Conservation (phyloP, 2,888 invertebrate genomes). For the Aphelenchoides bicaudatus region DNA sequence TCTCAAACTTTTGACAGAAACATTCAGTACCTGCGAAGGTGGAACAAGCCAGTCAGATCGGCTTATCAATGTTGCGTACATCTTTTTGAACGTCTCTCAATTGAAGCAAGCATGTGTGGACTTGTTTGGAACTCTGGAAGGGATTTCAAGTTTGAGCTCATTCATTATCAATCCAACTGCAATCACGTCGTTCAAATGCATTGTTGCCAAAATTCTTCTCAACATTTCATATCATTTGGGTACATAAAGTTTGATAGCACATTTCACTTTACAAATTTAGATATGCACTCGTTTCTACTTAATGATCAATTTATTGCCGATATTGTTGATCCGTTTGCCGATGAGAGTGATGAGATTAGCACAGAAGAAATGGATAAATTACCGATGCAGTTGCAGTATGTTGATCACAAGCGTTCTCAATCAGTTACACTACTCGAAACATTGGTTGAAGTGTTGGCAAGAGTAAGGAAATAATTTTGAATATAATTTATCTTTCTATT, state of each 20-base stretch:
- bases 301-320: slow-evolving; percentile 8
- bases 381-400: slow-evolving; percentile 17
- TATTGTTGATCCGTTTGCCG: slow-evolving; percentile 18
- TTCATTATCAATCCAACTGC: slow-evolving; percentile 7
- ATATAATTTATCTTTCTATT: not conserved
- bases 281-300: slow-evolving; percentile 2
- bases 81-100: slow-evolving; percentile 17
- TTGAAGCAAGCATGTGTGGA: slow-evolving; percentile 9
- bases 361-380: slow-evolving; percentile 19
- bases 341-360: slow-evolving; percentile 11
- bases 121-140: slow-evolving; percentile 8
- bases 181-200: not conserved
- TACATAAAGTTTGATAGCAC: not conserved
- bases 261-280: slow-evolving; percentile 1
- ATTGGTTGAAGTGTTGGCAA: slow-evolving; percentile 6
- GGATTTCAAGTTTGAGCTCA: slow-evolving; percentile 3
- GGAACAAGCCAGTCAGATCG: slow-evolving; percentile 5
- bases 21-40: slow-evolving; percentile 14
- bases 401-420: slow-evolving; percentile 16
- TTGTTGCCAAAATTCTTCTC: slow-evolving; percentile 13
- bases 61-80: slow-evolving; percentile 12
- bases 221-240: slow-evolving; percentile 15
- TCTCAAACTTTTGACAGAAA: slow-evolving; percentile 3
- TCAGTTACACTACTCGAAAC: slow-evolving; percentile 5
- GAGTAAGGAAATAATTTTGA: slow-evolving; percentile 2